Evolutionary conservation across 2,888 invertebrate genomes (phyloP).

Genomic region (Heterodera filipjevi): DNA sequence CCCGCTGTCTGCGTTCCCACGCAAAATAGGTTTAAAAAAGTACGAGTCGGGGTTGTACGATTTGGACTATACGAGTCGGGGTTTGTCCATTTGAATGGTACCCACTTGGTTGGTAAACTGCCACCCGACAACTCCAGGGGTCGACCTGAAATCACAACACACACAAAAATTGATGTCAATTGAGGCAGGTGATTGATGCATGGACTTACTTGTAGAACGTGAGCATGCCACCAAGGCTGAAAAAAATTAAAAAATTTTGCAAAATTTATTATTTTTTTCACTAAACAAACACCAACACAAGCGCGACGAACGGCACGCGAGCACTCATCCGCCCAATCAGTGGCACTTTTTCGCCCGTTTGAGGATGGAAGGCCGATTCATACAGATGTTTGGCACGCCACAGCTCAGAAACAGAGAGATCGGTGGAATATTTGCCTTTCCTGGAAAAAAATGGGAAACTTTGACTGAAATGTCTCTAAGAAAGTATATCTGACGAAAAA

Average conservation of each 20-base stretch:
- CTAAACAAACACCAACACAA: conserved; percentile 76
- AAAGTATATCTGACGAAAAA: too few relatives aligned
- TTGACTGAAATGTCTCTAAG: conserved; percentile 64
- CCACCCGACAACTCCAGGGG: conserved; percentile 92
- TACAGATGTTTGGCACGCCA: conserved; percentile 91
- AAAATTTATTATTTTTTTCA: background rate
- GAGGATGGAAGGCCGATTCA: conserved; percentile 97
- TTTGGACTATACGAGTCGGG: too few relatives aligned
- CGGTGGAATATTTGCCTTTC: conserved; percentile 69
- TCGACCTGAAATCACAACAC: conserved; percentile 74
- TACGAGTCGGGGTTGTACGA: background rate
- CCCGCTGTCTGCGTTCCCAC: too few relatives aligned
- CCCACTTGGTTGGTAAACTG: conserved; percentile 86
- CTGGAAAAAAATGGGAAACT: conserved; percentile 61
- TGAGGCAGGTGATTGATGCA: background rate
- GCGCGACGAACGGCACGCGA: conserved; percentile 93
- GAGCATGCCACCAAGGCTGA: conserved; percentile 75
- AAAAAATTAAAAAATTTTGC: background rate
- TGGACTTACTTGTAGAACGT: conserved; percentile 44
- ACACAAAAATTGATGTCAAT: background rate
- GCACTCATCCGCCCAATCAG: conserved; percentile 94
- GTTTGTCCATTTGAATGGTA: too few relatives aligned
- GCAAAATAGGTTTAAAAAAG: too few relatives aligned
- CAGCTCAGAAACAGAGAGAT: conserved; percentile 78
- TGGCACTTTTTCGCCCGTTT: conserved; percentile 94